A percentile compares a stretch with the other conserved stretches of the same genome.
Conservation (phyloP, 2,888 invertebrate species). For the Epistrophe grossulariae region DNA sequence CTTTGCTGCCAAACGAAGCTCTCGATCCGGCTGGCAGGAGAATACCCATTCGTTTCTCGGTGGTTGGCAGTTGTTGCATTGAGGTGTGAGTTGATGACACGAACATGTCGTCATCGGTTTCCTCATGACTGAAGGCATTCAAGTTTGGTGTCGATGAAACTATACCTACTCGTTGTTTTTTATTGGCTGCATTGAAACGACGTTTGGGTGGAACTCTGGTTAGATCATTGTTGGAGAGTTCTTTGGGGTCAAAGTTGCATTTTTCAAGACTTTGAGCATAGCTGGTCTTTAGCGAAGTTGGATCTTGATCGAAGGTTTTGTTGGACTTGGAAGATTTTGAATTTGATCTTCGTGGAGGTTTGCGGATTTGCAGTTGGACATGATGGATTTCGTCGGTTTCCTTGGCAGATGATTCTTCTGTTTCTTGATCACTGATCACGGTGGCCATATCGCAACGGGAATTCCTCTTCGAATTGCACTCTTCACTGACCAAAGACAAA, state of each 20-base stretch:
- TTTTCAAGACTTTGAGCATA: constrained; percentile 83
- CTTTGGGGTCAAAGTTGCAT: constrained; percentile 81
- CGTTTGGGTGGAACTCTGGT: constrained; percentile 78
- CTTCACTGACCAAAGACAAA: constrained; percentile 44
- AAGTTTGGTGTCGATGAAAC: constrained; percentile 87
- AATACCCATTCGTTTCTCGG: constrained; percentile 84
- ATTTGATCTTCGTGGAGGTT: constrained; percentile 76
- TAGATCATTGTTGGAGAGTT: constrained; percentile 74
- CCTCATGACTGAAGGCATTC: constrained; percentile 81
- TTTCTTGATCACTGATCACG: constrained; percentile 29
- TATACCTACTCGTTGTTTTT: constrained; percentile 79
- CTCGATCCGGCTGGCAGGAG: constrained; percentile 81
- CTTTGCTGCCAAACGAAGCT: constrained; percentile 84
- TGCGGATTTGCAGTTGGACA: constrained; percentile 80
- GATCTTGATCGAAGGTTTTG: constrained; percentile 83
- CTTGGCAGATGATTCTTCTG: constrained; percentile 52
- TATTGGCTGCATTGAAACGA: constrained; percentile 79
- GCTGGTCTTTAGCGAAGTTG: constrained; percentile 82
- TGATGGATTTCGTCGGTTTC: constrained; percentile 77
- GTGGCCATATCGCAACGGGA: constrained; percentile 58
- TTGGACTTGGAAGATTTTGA: constrained; percentile 60
- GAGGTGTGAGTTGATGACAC: constrained; percentile 87
- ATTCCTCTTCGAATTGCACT: constrained; percentile 61
- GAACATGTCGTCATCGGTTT: constrained; percentile 85
- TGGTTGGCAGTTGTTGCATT: constrained; percentile 84